Evolutionary conservation across 23 tunicate species (phyloP).

Genomic region (Styela plicata): DNA sequence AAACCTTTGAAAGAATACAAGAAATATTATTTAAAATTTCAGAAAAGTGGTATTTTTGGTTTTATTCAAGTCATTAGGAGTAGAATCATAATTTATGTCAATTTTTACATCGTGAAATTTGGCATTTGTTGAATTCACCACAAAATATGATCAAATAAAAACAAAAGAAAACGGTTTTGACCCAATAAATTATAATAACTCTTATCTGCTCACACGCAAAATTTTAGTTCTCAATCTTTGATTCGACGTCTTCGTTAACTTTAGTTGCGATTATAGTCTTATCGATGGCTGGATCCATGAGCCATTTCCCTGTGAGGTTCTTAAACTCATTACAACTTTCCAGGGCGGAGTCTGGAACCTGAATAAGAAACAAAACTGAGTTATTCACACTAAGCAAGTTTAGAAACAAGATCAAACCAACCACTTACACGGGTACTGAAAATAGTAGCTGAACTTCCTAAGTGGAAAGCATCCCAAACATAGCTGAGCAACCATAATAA

Average conservation of each 20-base stretch:
- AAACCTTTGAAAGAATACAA: too few species aligned
- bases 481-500: not conserved
- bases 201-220: too few species aligned
- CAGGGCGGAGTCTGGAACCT: constrained; percentile 61
- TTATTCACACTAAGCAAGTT: not conserved
- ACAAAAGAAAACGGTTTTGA: too few species aligned
- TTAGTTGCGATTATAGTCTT: constrained; percentile 66
- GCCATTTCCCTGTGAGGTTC: constrained; percentile 68
- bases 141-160: too few species aligned
- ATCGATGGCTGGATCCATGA: constrained; percentile 75
- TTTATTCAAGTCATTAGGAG: too few species aligned
- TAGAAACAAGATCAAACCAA: not conserved
- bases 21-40: too few species aligned
- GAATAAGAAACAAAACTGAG: not conserved
- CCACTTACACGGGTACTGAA: not conserved
- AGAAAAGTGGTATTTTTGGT: too few species aligned
- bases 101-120: too few species aligned
- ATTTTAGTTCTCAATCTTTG: constrained; percentile 28
- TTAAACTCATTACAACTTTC: constrained; percentile 54
- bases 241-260: constrained; percentile 47
- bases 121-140: too few species aligned
- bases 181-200: too few species aligned
- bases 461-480: too few species aligned
- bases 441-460: not conserved
- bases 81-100: too few species aligned